Conservation (phyloP, 2,888 invertebrate species). For the Tanypteryx hageni region DNA sequence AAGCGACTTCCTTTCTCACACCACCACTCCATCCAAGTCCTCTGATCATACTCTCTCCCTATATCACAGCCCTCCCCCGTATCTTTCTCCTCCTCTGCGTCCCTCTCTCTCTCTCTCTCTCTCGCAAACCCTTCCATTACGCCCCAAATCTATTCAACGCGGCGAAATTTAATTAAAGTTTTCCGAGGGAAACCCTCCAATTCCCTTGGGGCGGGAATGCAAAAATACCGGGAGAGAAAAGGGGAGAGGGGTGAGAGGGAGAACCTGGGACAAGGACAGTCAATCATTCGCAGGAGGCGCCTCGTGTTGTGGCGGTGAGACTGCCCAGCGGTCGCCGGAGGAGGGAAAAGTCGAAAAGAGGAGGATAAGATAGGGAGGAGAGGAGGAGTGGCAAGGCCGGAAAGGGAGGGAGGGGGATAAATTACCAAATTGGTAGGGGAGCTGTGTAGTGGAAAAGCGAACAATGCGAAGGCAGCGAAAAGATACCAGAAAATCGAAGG, state of each 20-base stretch:
- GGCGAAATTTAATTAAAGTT: constrained; percentile 64
- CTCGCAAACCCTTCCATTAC: constrained; percentile 50
- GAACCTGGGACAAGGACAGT: constrained; percentile 43
- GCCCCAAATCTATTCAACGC: constrained; percentile 54
- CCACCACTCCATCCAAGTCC: not conserved
- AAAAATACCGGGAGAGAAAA: constrained; percentile 11
- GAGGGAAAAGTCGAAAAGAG: constrained; percentile 29
- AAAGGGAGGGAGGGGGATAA: constrained; percentile 11
- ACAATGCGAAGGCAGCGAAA: constrained; percentile 34
- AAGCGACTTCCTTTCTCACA: not conserved
- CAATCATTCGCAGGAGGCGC: constrained; percentile 38
- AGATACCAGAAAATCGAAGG: constrained; percentile 4
- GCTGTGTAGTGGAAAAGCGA: constrained; percentile 36
- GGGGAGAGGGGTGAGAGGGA: not conserved
- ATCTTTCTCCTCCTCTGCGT: too few relatives aligned
- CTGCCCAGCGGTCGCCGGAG: constrained; percentile 39
- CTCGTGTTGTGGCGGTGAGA: constrained; percentile 35
- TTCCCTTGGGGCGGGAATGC: constrained; percentile 15
- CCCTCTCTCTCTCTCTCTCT: not conserved
- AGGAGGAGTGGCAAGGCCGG: not conserved
- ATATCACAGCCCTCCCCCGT: too few relatives aligned
- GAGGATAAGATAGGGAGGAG: not conserved
- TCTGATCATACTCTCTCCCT: too few relatives aligned
- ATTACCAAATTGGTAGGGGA: constrained; percentile 50
- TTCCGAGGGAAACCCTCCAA: constrained; percentile 34